Conservation (phyloP, 2,888 invertebrate species). For the Orgyia antiqua region DNA sequence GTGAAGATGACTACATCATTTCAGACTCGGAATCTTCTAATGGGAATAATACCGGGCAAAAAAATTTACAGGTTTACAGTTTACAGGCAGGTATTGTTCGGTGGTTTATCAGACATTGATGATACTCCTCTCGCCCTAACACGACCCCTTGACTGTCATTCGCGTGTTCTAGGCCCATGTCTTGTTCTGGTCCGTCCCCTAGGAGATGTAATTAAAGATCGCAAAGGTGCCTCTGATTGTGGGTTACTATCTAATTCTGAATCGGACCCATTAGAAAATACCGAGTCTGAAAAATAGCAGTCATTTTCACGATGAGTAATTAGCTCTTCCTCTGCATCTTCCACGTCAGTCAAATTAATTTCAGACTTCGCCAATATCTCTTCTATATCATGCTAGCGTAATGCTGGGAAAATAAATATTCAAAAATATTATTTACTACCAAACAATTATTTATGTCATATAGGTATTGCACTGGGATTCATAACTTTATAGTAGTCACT, state of each 20-base stretch:
- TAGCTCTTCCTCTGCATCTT: background rate
- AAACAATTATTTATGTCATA: background rate
- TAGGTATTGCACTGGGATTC: too few relatives aligned
- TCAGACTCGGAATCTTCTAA: too few relatives aligned
- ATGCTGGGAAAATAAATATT: background rate
- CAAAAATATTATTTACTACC: background rate
- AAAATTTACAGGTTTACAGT: too few relatives aligned
- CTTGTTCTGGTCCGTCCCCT: background rate
- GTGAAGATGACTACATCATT: too few relatives aligned
- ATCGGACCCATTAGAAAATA: background rate
- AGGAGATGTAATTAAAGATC: background rate
- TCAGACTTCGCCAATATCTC: background rate
- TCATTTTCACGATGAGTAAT: background rate
- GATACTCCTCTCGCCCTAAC: background rate
- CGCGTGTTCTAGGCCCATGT: slow-evolving; percentile 1
- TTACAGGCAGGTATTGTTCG: too few relatives aligned
- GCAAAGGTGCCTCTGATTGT: background rate
- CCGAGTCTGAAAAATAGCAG: background rate
- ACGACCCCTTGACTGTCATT: background rate
- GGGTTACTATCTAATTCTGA: background rate
- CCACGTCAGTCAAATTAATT: background rate
- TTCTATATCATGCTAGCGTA: background rate
- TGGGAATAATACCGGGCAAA: too few relatives aligned
- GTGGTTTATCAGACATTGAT: background rate
- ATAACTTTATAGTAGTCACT: too few relatives aligned